Evolutionary conservation across 2,113 vertebrate species (phyloP).

Genomic region (Tachuris rubrigastra): DNA sequence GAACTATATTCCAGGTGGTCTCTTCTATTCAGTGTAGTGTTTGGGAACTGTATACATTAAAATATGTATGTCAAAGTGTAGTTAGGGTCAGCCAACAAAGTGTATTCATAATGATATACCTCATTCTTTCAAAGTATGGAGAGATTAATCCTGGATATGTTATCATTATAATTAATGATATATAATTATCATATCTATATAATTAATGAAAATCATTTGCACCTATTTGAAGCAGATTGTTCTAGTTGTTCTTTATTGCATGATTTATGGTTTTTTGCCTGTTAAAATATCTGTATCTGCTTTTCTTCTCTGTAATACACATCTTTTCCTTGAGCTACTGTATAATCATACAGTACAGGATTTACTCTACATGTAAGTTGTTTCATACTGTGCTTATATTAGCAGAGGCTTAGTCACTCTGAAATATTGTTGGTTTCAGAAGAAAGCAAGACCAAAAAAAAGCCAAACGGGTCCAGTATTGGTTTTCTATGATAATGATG

Average conservation of each 20-base stretch:
- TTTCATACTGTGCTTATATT: not conserved
- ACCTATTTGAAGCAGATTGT: not conserved
- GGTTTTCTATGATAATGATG: not conserved
- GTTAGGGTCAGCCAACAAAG: not conserved
- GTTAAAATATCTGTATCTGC: not conserved
- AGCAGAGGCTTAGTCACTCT: not conserved
- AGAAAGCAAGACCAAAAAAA: not conserved
- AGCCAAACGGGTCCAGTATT: not conserved
- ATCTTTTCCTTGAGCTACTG: not conserved
- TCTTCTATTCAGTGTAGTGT: not conserved
- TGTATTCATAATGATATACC: not conserved
- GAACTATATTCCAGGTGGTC: not conserved
- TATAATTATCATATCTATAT: too few relatives aligned
- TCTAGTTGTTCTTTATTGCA: not conserved
- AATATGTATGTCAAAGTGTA: not conserved
- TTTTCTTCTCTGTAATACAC: not conserved
- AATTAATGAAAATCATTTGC: not conserved
- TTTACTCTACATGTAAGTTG: not conserved
- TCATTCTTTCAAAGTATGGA: not conserved
- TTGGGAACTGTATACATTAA: not conserved
- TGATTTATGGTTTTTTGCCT: not conserved
- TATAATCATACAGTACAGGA: not conserved
- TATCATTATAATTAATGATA: too few relatives aligned
- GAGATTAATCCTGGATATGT: not conserved
- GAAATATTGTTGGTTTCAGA: not conserved